phyloP scores from a whole-genome alignment of 2,797 vertebrate species.

The Acanthurus lineatus region DNA sequence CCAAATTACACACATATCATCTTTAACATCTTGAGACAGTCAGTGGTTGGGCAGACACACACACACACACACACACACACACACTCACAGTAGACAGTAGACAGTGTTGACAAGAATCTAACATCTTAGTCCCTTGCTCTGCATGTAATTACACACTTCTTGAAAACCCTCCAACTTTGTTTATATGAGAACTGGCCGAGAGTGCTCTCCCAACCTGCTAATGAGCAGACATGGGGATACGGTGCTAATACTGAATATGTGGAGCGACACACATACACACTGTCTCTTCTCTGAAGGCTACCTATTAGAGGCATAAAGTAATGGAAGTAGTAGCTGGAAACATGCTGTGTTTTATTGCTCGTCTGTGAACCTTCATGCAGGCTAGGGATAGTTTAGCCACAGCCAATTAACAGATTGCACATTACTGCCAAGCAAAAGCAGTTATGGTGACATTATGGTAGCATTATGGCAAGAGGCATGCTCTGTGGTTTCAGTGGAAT shows the following conservation, averaged over 20 bases:
- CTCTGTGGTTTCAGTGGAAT: constrained; percentile 22
- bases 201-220: constrained; percentile 55
- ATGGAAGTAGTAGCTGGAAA: constrained; percentile 11
- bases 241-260: constrained; percentile 45
- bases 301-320: constrained; percentile 30
- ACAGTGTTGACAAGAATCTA: constrained; percentile 52
- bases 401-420: constrained; percentile 39
- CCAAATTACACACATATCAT: constrained; percentile 6
- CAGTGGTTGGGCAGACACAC: constrained; percentile 6
- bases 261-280: constrained; percentile 20
- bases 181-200: constrained; percentile 49
- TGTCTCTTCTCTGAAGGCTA: constrained; percentile 38
- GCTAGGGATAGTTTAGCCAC: constrained; percentile 5
- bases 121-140: constrained; percentile 52
- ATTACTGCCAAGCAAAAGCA: constrained; percentile 30
- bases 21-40: constrained; percentile 20
- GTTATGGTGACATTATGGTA: constrained; percentile 6
- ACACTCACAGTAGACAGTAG: constrained; percentile 8
- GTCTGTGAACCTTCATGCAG: constrained; percentile 14
- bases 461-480: constrained; percentile 31
- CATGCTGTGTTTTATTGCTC: constrained; percentile 30
- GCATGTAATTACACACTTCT: constrained; percentile 58
- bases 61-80: background rate
- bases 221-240: constrained; percentile 69
- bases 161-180: constrained; percentile 64